phyloP scores from a whole-genome alignment of 2,113 vertebrate species.

The Ellobius talpinus region DNA sequence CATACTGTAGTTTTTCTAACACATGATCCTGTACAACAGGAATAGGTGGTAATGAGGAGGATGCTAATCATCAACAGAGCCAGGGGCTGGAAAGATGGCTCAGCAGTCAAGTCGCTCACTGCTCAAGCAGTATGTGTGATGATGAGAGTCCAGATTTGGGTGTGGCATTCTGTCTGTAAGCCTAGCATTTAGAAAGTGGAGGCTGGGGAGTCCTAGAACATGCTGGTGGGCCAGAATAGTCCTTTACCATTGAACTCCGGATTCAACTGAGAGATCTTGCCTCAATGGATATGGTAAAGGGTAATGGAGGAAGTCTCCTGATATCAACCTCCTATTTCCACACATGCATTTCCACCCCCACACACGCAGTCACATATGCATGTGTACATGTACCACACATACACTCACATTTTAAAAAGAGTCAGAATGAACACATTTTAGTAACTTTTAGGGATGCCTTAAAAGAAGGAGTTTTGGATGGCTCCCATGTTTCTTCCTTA shows the following conservation, averaged over 20 bases:
- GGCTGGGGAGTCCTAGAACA: background rate
- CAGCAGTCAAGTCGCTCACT: background rate
- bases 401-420: background rate
- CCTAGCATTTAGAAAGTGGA: background rate
- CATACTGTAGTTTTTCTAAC: background rate
- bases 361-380: background rate
- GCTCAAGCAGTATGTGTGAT: background rate
- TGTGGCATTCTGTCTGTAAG: too few species aligned
- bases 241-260: background rate
- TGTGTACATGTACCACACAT: too few species aligned
- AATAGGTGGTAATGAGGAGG: background rate
- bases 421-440: background rate
- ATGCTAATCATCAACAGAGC: background rate
- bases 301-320: background rate
- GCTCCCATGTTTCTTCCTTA: background rate
- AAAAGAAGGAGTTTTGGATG: background rate
- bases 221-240: background rate
- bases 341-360: background rate
- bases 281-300: background rate
- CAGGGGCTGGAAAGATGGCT: background rate
- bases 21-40: background rate
- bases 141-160: background rate
- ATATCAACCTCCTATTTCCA: background rate
- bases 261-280: background rate
- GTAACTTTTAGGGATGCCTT: background rate